Base-by-base conservation (phyloP, 2,888 invertebrate species). In the Scaptomyza polygonia region DNA sequence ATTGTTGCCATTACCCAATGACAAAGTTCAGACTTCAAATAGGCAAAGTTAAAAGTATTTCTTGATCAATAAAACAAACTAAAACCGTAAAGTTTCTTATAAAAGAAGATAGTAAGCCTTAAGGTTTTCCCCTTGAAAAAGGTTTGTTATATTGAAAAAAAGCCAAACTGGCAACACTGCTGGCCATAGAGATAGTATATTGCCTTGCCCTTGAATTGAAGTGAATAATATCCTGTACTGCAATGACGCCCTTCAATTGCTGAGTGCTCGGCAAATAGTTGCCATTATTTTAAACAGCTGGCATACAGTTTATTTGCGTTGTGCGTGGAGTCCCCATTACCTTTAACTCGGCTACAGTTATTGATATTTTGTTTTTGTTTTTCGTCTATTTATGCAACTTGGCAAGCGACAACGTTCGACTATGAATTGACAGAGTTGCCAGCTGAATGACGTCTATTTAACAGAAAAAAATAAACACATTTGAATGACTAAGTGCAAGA, bases 181-280 rank as follows among this genome's bases (percentile, higher is more conserved):
- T 51, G 58, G 32, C 8, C 18, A 32, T 54, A 49, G 9, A 44
- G 43, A 64, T 14, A 25, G 1, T 5, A 39, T 42, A 39, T 40
- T 49, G 29, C 11, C 14, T 40, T 82, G 79, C 72, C 82, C 88
- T 87, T 88, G 86, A 79, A 71, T 59, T 51, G 56, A 82, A 69
- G 55, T 78, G 76, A 69, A 64, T 66, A 77, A 72, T 78, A 75
- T 86, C 67, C 86, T 62, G 76, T 40, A 52, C 16, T 48, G 48
- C 56, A 43, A 47, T 44, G 49, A 52, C 48, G 32, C 27, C 47
- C 21, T 48, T 42, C 39, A 55, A 21, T 36, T 8, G 47, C 32
- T 42, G 45, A 76, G 79, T 76, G 72, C 51, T 74, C 57, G 58
- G 57, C 71, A 79, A 78, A 81, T 51, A 65, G 27, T 34, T 44